A percentile compares a stretch with the other conserved stretches of the same genome.
phyloP scores from a whole-genome alignment of 2,797 vertebrate genomes.

The Etheostoma perlongum region DNA sequence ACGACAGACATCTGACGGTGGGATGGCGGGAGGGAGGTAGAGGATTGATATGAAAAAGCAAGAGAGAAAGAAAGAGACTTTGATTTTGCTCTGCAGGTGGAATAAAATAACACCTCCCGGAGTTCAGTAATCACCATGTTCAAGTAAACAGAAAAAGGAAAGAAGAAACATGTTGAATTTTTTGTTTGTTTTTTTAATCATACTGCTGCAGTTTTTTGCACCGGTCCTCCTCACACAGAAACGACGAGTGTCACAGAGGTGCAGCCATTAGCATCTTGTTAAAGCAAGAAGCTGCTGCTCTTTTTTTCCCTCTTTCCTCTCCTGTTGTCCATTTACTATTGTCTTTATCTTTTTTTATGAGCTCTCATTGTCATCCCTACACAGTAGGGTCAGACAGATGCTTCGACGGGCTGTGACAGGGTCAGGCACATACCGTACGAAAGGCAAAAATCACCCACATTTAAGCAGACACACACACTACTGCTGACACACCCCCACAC shows the following conservation, averaged over 20 bases:
- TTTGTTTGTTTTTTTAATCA: slow-evolving; percentile 27
- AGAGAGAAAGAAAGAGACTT: slow-evolving; percentile 45
- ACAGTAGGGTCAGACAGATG: slow-evolving; percentile 66
- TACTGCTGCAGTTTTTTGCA: slow-evolving; percentile 3
- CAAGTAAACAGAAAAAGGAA: slow-evolving; percentile 41
- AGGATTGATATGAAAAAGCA: slow-evolving; percentile 18
- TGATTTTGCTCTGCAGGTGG: slow-evolving; percentile 65
- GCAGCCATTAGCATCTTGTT: slow-evolving; percentile 23
- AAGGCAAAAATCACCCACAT: slow-evolving; percentile 23
- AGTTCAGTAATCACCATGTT: slow-evolving; percentile 55
- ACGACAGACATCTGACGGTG: slow-evolving; percentile 37
- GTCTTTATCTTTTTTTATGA: slow-evolving; percentile 42
- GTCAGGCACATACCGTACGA: slow-evolving; percentile 43
- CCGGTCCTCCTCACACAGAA: slow-evolving; percentile 1
- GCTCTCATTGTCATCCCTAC: slow-evolving; percentile 32
- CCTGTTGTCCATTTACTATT: slow-evolving; percentile 11
- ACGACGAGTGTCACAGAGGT: slow-evolving; percentile 16
- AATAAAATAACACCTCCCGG: slow-evolving; percentile 54
- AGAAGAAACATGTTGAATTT: slow-evolving; percentile 38
- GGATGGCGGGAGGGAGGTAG: slow-evolving; percentile 10
- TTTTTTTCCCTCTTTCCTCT: slow-evolving; percentile 3
- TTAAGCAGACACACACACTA: slow-evolving; percentile 10
- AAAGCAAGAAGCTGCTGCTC: slow-evolving; percentile 23
- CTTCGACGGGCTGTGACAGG: slow-evolving; percentile 46
- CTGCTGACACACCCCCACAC: slow-evolving; percentile 22